A percentile compares a stretch with the other conserved stretches of the same genome.
Conservation (phyloP, 2,113 vertebrate species). For the Gallinago jamesoni region DNA sequence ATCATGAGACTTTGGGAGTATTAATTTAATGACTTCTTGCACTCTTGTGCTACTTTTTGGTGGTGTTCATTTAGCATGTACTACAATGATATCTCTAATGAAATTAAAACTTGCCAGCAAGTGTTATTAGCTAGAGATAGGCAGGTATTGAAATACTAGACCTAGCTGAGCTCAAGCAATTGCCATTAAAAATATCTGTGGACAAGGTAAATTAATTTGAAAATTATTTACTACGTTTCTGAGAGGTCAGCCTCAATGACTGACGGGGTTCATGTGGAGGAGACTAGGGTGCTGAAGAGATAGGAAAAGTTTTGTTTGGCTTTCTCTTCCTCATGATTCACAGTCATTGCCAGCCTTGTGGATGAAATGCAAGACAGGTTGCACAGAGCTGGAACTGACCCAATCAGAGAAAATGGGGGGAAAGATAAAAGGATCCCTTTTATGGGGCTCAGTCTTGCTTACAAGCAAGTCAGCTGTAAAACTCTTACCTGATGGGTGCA, state of each 20-base stretch:
- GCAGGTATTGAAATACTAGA: constrained; percentile 26
- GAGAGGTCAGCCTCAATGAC: too few relatives aligned
- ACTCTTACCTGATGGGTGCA: neutral
- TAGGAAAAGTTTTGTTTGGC: neutral
- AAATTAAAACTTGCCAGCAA: constrained; percentile 49
- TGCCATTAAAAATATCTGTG: neutral
- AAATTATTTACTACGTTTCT: too few relatives aligned
- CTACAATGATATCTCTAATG: constrained; percentile 45
- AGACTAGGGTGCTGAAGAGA: rapidly evolving
- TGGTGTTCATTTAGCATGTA: constrained; percentile 56
- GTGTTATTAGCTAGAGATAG: constrained; percentile 29
- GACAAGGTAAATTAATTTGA: neutral
- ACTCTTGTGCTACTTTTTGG: constrained; percentile 69
- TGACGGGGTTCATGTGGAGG: neutral
- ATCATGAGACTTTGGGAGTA: constrained; percentile 69
- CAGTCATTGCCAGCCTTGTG: neutral
- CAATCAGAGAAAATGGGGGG: neutral
- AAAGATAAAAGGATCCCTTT: neutral
- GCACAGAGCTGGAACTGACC: neutral
- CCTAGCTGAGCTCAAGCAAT: neutral
- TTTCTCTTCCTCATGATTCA: neutral
- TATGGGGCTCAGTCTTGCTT: neutral
- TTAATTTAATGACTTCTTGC: constrained; percentile 75
- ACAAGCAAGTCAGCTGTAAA: neutral
- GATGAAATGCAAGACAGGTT: neutral